Conservation (phyloP, 1,140 invertebrate genomes). For the Colletes gigas region DNA sequence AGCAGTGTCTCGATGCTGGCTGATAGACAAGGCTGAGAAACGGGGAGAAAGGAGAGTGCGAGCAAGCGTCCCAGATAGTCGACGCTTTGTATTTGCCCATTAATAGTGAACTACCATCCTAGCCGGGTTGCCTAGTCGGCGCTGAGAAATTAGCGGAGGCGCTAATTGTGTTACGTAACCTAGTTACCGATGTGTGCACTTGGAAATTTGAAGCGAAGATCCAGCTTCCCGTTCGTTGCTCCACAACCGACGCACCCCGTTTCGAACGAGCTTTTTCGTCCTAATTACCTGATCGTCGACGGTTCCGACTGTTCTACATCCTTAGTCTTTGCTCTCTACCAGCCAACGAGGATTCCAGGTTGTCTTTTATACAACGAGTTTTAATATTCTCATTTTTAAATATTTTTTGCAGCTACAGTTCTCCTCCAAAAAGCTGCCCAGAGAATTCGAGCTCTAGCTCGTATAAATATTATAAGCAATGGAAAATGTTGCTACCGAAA, state of each 20-base stretch:
- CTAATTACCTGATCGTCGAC: constrained; percentile 51
- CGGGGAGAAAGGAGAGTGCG: constrained; percentile 9
- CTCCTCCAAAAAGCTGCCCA: no score
- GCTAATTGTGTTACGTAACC: constrained; percentile 78
- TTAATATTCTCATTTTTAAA: background rate
- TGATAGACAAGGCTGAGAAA: constrained; percentile 27
- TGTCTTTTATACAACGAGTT: background rate
- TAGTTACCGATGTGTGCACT: constrained; percentile 73
- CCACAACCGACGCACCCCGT: background rate
- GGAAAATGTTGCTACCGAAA: no score
- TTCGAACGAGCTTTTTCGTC: constrained; percentile 51
- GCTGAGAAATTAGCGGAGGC: constrained; percentile 77
- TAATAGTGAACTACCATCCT: constrained; percentile 77
- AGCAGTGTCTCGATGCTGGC: constrained; percentile 6
- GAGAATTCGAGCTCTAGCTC: no score
- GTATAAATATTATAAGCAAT: no score
- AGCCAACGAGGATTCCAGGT: background rate
- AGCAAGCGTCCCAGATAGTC: constrained; percentile 69
- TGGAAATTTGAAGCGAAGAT: constrained; percentile 69
- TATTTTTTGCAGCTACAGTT: no score
- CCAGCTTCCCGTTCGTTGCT: constrained; percentile 6
- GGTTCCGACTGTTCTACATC: background rate
- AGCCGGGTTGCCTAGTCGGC: constrained; percentile 68
- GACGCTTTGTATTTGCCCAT: constrained; percentile 79
- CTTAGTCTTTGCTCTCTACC: background rate